Evolutionary conservation across 2,113 vertebrate genomes (phyloP), one percentile per base, ranked within the genome.

Genomic region (Choloepus hoffmanni): DNA sequence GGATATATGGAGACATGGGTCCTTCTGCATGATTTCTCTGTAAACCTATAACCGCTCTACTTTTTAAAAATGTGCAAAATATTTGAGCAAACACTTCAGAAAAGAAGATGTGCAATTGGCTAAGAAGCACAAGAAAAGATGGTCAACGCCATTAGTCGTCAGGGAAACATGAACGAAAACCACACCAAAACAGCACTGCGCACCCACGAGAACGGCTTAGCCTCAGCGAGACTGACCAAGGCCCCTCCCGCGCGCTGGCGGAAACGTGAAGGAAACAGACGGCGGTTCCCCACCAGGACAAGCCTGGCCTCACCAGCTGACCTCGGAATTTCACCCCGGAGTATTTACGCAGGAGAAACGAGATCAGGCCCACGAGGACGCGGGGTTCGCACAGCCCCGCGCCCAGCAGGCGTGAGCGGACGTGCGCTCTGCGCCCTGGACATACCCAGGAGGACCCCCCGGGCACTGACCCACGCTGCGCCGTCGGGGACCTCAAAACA

Each of bases 131-230:
- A 26, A 14, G 50, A 12, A 9, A 4, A 43, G 33, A 33, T 1
- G 8, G n/a, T 0, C 40, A 26, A 9, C 7, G 19, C 8, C 21
- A 0, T 33, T 3, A 65, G 45, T 23, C 26, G 3, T 3, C 19
- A 4, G 45, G 45, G 4, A 73, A 85, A 53, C 10, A 23, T 26
- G 28, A 19, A 26, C 58, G 16, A 23, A 83, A 67, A 2, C 84
- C 26, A 33, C 73, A 48, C 7, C 16, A 7, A 33, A 30, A 30
- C 30, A 50, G 26, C 74, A 48, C 58, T 23, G 45, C 28, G 30
- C 30, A 40, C 74, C 45, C 2, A 30, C 26, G 2, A 77, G 15
- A 50, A 50, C 50, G 74, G 30, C 15, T 30, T 16, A 45, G 33
- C 3, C 7, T 45, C 43, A 45, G 43, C 43, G 43, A 45, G 43